Evolutionary conservation across 2,888 invertebrate genomes (phyloP).

Genomic region (Anaspis maculata): DNA sequence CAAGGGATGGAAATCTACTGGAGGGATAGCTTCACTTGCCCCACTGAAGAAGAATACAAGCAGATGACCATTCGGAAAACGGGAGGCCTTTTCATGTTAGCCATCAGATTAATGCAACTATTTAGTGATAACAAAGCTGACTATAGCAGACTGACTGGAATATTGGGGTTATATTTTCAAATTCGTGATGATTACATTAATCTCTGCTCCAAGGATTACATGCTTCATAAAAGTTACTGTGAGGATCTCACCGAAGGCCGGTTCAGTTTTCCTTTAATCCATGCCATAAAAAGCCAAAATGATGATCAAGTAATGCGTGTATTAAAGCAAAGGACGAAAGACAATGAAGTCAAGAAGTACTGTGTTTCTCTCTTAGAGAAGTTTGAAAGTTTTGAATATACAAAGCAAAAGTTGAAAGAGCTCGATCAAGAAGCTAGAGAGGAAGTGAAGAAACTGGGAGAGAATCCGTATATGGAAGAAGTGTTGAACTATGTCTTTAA

Average conservation of each 20-base stretch:
- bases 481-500: constrained; percentile 50
- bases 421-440: constrained; percentile 66
- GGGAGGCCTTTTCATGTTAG: constrained; percentile 92
- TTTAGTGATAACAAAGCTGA: constrained; percentile 84
- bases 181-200: constrained; percentile 95
- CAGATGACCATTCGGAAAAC: constrained; percentile 91
- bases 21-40: constrained; percentile 92
- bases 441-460: constrained; percentile 70
- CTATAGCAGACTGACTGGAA: constrained; percentile 73
- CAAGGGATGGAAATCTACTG: constrained; percentile 99
- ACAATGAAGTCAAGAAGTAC: constrained; percentile 87
- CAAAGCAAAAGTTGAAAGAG: constrained; percentile 62
- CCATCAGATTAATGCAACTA: constrained; percentile 88
- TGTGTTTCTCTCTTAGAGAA: constrained; percentile 80
- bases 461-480: constrained; percentile 69
- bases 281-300: constrained; percentile 73
- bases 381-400: constrained; percentile 84
- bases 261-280: constrained; percentile 95
- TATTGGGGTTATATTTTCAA: constrained; percentile 92
- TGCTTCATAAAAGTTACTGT: constrained; percentile 90
- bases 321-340: constrained; percentile 79
- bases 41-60: constrained; percentile 89
- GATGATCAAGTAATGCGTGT: constrained; percentile 85
- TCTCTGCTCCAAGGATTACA: constrained; percentile 78
- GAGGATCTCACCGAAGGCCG: constrained; percentile 98